A percentile compares a stretch with the other conserved stretches of the same genome.
Conservation (phyloP, 1,140 invertebrate species). For the Bilobella aurantiaca region DNA sequence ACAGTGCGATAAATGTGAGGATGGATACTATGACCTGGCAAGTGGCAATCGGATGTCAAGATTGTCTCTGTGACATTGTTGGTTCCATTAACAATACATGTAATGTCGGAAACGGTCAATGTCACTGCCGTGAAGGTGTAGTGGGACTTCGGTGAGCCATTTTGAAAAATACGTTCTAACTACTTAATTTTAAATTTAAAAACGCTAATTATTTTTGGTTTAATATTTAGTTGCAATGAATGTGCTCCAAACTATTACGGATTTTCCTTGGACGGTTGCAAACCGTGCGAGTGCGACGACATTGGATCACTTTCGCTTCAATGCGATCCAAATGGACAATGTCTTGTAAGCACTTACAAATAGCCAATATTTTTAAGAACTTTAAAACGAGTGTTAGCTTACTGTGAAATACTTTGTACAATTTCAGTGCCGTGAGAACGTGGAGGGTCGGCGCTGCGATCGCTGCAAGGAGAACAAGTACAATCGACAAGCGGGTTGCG, state of each 20-base stretch:
- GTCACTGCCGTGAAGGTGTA: slow-evolving; percentile 71
- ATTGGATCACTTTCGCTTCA: slow-evolving; percentile 74
- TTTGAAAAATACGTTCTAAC: not conserved
- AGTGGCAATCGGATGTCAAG: slow-evolving; percentile 69
- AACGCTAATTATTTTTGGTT: slow-evolving; percentile 2
- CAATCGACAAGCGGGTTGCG: slow-evolving; percentile 69
- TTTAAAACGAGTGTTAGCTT: slow-evolving; percentile 7
- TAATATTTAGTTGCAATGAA: slow-evolving; percentile 55
- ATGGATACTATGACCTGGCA: slow-evolving; percentile 70
- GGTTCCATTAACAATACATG: slow-evolving; percentile 77
- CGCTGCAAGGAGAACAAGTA: slow-evolving; percentile 87
- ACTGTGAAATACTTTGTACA: not conserved
- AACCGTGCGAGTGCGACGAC: slow-evolving; percentile 74
- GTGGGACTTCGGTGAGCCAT: slow-evolving; percentile 53
- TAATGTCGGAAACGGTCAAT: slow-evolving; percentile 68
- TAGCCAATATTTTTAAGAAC: not conserved
- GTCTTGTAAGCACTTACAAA: slow-evolving; percentile 48
- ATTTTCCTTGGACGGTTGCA: slow-evolving; percentile 74
- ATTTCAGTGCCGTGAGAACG: slow-evolving; percentile 66
- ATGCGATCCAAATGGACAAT: slow-evolving; percentile 74
- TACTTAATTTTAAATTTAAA: not conserved
- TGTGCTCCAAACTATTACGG: slow-evolving; percentile 79
- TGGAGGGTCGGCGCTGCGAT: slow-evolving; percentile 81
- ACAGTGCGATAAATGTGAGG: slow-evolving; percentile 78
- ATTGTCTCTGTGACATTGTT: slow-evolving; percentile 73